phyloP scores from a whole-genome alignment of 2,797 vertebrate species.

The Dryobates pubescens region DNA sequence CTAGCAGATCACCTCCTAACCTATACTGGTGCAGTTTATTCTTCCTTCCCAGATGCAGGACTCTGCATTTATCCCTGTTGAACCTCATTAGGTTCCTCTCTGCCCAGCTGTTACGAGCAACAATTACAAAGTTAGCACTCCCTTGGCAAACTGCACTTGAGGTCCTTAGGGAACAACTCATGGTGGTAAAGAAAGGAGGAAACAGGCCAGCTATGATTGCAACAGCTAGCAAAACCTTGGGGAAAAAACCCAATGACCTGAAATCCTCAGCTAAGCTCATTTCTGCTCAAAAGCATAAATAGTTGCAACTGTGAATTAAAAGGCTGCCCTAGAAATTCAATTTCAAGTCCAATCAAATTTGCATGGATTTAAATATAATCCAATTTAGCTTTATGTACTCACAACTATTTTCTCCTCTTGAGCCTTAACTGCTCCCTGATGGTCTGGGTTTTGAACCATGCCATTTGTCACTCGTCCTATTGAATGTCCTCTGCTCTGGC shows the following conservation, averaged over 20 bases:
- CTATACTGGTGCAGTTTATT: no score
- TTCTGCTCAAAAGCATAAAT: slow-evolving; percentile 12
- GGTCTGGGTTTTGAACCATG: background rate
- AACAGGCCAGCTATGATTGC: background rate
- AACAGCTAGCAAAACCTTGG: background rate
- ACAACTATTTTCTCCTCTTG: slow-evolving; percentile 19
- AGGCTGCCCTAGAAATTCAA: background rate
- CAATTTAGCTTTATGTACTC: slow-evolving; percentile 2
- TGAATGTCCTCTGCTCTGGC: background rate
- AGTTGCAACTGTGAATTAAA: slow-evolving; percentile 19
- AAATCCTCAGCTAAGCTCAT: slow-evolving; percentile 26
- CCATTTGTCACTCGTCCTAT: background rate
- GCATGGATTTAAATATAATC: slow-evolving; percentile 25
- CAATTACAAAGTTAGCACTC: background rate
- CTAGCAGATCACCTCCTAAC: no score
- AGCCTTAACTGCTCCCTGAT: background rate
- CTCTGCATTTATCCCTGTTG: no score
- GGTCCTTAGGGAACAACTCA: background rate
- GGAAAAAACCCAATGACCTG: background rate
- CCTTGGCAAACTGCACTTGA: background rate
- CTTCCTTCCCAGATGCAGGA: no score
- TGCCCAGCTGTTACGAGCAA: background rate
- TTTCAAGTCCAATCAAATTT: slow-evolving; percentile 38
- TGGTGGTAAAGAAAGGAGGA: background rate
- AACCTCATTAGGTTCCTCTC: no score